Evolutionary conservation across 2,888 invertebrate species (phyloP), one percentile per base, ranked within the genome.

Genomic region (Nymphalis polychloros): DNA sequence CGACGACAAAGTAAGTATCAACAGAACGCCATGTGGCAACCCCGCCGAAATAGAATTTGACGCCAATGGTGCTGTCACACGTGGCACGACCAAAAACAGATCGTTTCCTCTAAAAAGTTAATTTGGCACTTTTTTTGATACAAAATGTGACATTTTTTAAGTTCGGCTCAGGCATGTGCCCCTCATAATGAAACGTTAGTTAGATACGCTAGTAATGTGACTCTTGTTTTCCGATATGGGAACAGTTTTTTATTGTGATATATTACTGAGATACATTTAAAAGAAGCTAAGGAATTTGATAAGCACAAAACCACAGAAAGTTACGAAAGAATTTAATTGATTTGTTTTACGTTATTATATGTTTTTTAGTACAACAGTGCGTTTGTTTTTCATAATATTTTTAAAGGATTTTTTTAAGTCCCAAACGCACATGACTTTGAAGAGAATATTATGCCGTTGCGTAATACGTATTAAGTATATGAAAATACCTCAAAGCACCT

Each of bases 31-130:
- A 91, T 90, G 88, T 92, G 92, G 88, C 80, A 75, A 79, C 76
- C 72, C 71, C 76, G 81, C 84, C 76, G 77, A 88, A 91, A 91
- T 90, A 89, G 88, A 89, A 83, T 75, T 79, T 81, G 83, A 83
- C 83, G 80, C 82, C 82, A 81, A 81, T 82, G 48, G 73, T 79
- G 77, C 80, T 84, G 85, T 89, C 90, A 90, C 92, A 92, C 91
- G 90, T 92, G 92, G 90, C 87, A 83, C 79, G 77, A 81, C 84
- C 83, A 84, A 88, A 90, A 91, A 92, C 91, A 88, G 89, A 92
- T 91, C 86, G 90, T 89, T 92, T 92, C 92, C 92, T 92, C 88
- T 91, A 91, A 92, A 91, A 88, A 92, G 90, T 90, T 91, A 91
- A 92, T 92, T 90, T 90, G 87, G 82, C 86, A 80, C 84, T 92